Base-by-base conservation (phyloP, 2,888 invertebrate genomes). In the Apoda limacodes region DNA sequence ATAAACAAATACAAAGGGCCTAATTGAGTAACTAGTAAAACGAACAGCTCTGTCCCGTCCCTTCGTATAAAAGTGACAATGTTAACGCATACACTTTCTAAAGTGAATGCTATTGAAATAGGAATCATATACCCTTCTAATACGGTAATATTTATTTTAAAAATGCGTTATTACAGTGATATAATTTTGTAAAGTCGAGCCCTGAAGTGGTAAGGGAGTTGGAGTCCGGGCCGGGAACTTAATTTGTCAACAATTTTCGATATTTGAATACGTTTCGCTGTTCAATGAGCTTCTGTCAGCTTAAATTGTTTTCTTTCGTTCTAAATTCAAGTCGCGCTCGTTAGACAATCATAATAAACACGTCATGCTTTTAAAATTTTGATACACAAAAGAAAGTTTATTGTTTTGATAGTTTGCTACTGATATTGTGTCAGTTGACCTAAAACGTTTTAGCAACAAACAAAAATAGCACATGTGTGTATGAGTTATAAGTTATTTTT, bases 1-100 rank as follows among this genome's bases (percentile, higher is more conserved):
- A 80, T 80, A 80, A 81, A 80, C 78, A 82, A 78, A 81, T 71
- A 81, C 81, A 81, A 80, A 81, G 78, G 76, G 76, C 76, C 81
- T 82, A 81, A 82, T 82, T 81, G 81, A 81, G 80, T 82, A 80
- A 81, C 76, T 78, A 80, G 80, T 76, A 76, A 74, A 80, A 72
- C 72, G 76, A 72, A 71, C 74, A 68, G 66, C 67, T 69, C 64
- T 60, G 66, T 65, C 55, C 63, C 68, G 70, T 75, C 76, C 76
- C 76, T 76, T 64, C 65, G 62, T 54, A 47, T 58, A 54, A 17
- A 48, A 58, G 48, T 48, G 42, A 52, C 74, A 47, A 60, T 34
- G 34, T 50, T 60, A 46, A 17, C 12, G 10, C 13, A 19, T 46
- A 32, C 46, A 21, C 24, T 28, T 40, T 17, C 15, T 20, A 36